Evolutionary conservation across 2,113 vertebrate species (phyloP), one percentile per base, ranked within the genome.

Genomic region (Speoplatyrhinus poulsoni): DNA sequence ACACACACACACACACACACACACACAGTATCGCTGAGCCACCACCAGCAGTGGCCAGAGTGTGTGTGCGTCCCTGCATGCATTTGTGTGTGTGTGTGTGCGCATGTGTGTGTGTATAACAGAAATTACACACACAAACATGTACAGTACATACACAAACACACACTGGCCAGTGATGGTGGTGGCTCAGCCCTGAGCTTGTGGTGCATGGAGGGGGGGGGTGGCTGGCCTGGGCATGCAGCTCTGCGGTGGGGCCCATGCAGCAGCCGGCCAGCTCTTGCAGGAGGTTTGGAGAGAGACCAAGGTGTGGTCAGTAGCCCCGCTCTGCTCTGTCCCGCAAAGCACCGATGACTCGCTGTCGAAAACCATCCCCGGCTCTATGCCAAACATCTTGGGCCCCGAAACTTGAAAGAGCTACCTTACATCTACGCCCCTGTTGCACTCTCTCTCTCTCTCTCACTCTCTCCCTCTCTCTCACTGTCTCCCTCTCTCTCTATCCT

Each of bases 221-320:
- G 77, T n/a, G 73, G 65, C 76, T 82, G 80, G 85, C 70, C 77
- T 47, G 72, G 76, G 80, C 72, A 75, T 78, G 85, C 72, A 72
- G 80, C 81, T 76, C 79, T 86, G 89, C 15, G 88, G 90, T 81
- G 55, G 77, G 76, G 62, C 68, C 60, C 73, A 26, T 26, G 26
- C 26, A 81, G 72, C 82, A 82, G 75, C 60, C 11, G 2, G 36
- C 52, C 65, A 16, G 46, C 17, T 63, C 59, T 46, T 7, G 13
- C 60, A 66, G 36, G 65, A 74, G 70, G 60, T 84, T 83, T 88
- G 87, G 87, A 82, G 64, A 0, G 41, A 11, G 70, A 84, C 85
- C 89, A 85, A 26, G 65, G 56, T 82, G 85, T 67, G 85, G 89
- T 86, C 81, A 81, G 82, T 83, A 73, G 80, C 84, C 85, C 84